Evolutionary conservation across 2,113 vertebrate genomes (phyloP).

Genomic region (Hepsetus odoe): DNA sequence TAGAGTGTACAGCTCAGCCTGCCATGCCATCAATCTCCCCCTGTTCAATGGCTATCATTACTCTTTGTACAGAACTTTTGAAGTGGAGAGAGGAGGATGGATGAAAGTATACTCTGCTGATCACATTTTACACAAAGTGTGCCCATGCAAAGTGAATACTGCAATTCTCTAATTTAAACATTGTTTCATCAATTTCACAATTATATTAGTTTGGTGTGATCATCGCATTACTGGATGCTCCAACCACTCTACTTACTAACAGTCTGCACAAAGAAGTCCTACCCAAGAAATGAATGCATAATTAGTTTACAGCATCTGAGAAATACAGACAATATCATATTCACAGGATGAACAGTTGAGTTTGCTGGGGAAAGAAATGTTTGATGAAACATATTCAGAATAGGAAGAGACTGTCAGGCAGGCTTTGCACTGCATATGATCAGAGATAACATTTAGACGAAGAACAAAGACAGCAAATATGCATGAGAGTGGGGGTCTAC

Average conservation of each 20-base stretch:
- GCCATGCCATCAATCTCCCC: constrained; percentile 72
- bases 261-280: constrained; percentile 35
- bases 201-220: constrained; percentile 1
- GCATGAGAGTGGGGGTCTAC: constrained; percentile 58
- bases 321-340: constrained; percentile 50
- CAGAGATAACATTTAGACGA: constrained; percentile 67
- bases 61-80: background rate
- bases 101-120: background rate
- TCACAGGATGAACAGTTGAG: constrained; percentile 36
- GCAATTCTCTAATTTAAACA: constrained; percentile 10
- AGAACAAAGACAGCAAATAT: constrained; percentile 66
- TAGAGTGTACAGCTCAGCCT: constrained; percentile 75
- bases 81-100: background rate
- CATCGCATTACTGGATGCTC: constrained; percentile 41
- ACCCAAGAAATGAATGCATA: constrained; percentile 44
- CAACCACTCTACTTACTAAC: constrained; percentile 32
- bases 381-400: constrained; percentile 54
- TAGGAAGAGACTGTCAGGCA: constrained; percentile 62
- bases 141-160: constrained; percentile 6
- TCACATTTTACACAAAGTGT: background rate
- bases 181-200: constrained; percentile 14
- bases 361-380: constrained; percentile 45
- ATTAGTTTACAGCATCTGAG: constrained; percentile 54
- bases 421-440: constrained; percentile 64
- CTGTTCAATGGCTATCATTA: constrained; percentile 45